These are phyloP conservation scores for Diplosoma virens DNA, from an alignment of 23 tunicate species.

Conservation along the genomic window DNA sequence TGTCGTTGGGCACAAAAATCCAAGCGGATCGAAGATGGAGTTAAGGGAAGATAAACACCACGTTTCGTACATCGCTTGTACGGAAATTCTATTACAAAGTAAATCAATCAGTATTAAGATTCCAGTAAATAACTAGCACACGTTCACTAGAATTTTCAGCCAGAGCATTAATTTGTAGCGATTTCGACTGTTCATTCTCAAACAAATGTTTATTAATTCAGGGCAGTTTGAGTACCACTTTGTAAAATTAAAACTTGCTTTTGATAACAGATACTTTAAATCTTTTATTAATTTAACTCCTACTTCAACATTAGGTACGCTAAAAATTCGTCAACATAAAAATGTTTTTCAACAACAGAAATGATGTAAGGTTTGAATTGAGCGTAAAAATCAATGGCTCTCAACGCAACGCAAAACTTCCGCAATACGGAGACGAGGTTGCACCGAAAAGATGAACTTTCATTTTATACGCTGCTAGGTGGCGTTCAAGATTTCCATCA, in stretches of 20 bases:
- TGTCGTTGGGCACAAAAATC: too few relatives aligned
- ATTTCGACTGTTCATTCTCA: not conserved
- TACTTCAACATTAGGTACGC: not conserved
- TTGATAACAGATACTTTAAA: not conserved
- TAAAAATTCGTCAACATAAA: slow-evolving; percentile 39
- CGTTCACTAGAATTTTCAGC: not conserved
- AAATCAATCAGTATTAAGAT: not conserved
- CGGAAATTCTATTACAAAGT: too few relatives aligned
- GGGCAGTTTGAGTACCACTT: not conserved
- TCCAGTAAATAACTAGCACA: slow-evolving; percentile 15
- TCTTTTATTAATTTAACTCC: not conserved
- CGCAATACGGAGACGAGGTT: slow-evolving; percentile 38
- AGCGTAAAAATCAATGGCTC: not conserved
- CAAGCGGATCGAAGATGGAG: too few relatives aligned
- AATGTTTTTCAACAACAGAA: not conserved
- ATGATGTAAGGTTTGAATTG: slow-evolving; percentile 1
- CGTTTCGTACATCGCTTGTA: too few relatives aligned
- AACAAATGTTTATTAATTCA: slow-evolving; percentile 4
- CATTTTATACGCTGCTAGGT: slow-evolving; percentile 5
- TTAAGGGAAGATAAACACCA: too few relatives aligned
- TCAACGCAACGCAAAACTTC: slow-evolving; percentile 12
- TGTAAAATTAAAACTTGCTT: slow-evolving; percentile 6
- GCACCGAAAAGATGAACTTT: slow-evolving; percentile 35
- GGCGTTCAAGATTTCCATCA: slow-evolving; percentile 1
- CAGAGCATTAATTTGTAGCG: not conserved